These are phyloP conservation scores for Pteropus alecto DNA, from an alignment of 2,113 vertebrate genomes.

Conservation along the genomic window DNA sequence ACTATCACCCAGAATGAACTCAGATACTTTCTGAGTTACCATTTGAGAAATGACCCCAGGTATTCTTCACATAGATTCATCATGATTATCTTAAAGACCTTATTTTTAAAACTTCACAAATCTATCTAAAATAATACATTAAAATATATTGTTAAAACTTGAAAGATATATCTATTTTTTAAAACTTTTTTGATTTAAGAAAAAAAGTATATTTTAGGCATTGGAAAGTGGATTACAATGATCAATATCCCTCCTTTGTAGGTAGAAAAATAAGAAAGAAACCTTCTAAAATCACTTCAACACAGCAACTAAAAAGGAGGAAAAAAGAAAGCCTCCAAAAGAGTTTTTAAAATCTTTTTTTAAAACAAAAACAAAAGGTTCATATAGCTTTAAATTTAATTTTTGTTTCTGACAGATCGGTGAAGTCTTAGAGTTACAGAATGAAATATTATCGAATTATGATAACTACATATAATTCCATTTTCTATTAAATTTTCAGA, in stretches of 20 bases:
- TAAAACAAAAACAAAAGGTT: conserved; percentile 21
- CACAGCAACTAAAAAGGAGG: neutral
- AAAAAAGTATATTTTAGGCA: neutral
- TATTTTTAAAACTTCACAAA: conserved; percentile 14
- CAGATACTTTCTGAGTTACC: neutral
- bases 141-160: neutral
- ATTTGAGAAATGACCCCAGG: neutral
- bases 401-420: neutral
- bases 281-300: conserved; percentile 5
- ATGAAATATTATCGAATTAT: conserved; percentile 17
- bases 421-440: neutral
- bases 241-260: neutral
- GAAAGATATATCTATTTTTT: neutral
- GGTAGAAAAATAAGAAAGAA: neutral
- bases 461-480: neutral
- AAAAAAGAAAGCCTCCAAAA: neutral
- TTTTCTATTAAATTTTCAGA: conserved; percentile 59
- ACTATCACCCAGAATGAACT: neutral
- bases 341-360: neutral
- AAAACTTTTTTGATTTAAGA: neutral
- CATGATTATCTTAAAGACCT: neutral
- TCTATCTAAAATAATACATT: neutral
- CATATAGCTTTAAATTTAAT: neutral
- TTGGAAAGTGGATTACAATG: neutral
- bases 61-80: neutral